Conservation (phyloP, 2,888 invertebrate species). For the Suillia variegata region DNA sequence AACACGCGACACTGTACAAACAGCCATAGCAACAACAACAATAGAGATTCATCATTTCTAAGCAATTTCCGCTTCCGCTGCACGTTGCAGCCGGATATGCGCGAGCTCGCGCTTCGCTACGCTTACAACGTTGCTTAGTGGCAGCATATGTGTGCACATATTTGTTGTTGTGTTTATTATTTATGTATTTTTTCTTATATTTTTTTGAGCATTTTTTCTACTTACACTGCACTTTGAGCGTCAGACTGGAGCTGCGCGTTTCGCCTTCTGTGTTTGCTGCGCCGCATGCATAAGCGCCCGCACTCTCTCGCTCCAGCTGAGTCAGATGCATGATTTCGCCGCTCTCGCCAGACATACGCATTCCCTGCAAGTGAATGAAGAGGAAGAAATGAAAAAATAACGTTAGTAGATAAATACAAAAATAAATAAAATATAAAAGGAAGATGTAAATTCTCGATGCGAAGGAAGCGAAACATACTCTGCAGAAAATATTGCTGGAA, state of each 20-base stretch:
- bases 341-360: conserved; percentile 62
- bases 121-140: conserved; percentile 29
- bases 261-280: conserved; percentile 82
- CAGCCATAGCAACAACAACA: conserved; percentile 2
- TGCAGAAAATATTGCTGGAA: not conserved
- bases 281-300: conserved; percentile 80
- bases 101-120: not conserved
- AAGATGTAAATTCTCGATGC: not conserved
- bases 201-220: conserved; percentile 41
- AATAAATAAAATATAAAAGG: not conserved
- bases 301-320: conserved; percentile 71
- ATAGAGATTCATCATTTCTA: conserved; percentile 41
- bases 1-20: no score
- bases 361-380: conserved; percentile 49
- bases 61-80: conserved; percentile 44
- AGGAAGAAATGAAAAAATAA: not conserved
- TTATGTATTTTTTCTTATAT: not conserved
- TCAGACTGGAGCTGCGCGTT: conserved; percentile 75
- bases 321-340: conserved; percentile 69
- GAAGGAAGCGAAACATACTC: not conserved
- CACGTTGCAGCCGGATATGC: not conserved
- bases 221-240: conserved; percentile 81
- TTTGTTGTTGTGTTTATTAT: conserved; percentile 2
- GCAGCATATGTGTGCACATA: conserved; percentile 29
- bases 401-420: no score